These are phyloP conservation scores for Apodemus agrarius DNA, from an alignment of 2,797 vertebrate genomes.

Conservation along the genomic window DNA sequence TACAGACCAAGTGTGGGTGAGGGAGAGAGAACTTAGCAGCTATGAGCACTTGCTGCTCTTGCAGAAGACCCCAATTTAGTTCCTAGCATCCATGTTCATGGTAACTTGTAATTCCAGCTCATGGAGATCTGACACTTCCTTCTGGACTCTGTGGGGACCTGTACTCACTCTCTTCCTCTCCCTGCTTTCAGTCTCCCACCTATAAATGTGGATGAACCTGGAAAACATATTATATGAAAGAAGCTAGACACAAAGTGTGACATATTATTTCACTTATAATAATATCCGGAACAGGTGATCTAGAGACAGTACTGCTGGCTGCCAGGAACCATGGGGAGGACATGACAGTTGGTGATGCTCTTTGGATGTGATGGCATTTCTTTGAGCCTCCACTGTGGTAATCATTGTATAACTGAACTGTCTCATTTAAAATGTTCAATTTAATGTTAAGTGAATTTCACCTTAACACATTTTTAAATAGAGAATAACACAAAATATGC, in stretches of 20 bases:
- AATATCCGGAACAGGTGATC: not conserved
- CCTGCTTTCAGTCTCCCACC: not conserved
- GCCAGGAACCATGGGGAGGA: not conserved
- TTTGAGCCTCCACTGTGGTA: not conserved
- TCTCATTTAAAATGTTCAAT: slow-evolving; percentile 34
- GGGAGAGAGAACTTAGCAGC: not conserved
- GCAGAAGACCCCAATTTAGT: not conserved
- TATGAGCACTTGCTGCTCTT: not conserved
- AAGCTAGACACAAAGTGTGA: not conserved
- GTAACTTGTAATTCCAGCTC: not conserved
- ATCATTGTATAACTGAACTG: not conserved
- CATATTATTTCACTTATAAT: not conserved
- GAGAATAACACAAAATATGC: not conserved
- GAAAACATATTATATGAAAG: not conserved
- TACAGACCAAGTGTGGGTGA: not conserved
- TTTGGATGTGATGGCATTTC: not conserved
- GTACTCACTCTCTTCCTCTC: not conserved
- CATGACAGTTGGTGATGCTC: not conserved
- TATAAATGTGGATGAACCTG: not conserved
- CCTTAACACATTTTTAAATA: not conserved
- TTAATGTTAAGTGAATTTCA: slow-evolving; percentile 19
- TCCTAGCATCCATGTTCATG: not conserved
- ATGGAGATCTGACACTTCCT: not conserved
- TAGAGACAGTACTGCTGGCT: not conserved
- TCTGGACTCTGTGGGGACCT: too few relatives aligned